These are phyloP conservation scores for Porites lutea DNA, from an alignment of 64 coral and sea anemone species.

Conservation along the genomic window DNA sequence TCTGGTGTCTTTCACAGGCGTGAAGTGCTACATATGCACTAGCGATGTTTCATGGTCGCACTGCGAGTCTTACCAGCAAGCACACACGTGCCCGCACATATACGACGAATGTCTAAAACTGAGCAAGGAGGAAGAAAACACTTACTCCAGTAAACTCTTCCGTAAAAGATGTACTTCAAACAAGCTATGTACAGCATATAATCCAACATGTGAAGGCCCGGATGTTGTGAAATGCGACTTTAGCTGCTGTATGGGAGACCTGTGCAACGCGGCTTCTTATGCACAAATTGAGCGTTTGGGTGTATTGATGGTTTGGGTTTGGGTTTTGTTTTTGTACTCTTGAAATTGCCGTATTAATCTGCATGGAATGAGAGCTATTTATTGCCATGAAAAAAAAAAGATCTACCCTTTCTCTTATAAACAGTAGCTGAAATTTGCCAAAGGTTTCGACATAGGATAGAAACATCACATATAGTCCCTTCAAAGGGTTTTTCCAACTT, in stretches of 20 bases:
- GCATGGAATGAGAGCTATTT: no score
- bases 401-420: no score
- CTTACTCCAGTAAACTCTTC: constrained; percentile 1
- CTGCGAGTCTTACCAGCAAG: constrained; percentile 23
- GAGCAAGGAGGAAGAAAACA: constrained; percentile 19
- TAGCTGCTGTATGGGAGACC: constrained; percentile 40
- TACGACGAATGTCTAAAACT: constrained; percentile 12
- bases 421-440: no score
- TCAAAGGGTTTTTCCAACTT: no score
- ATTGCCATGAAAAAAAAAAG: no score
- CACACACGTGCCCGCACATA: constrained; percentile 29
- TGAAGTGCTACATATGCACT: constrained; percentile 36
- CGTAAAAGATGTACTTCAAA: constrained; percentile 40
- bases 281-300: background rate
- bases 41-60: constrained; percentile 21
- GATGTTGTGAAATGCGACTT: constrained; percentile 44
- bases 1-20: background rate
- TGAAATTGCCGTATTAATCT: background rate
- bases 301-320: background rate
- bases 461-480: no score
- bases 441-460: no score
- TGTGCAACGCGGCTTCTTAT: constrained; percentile 1
- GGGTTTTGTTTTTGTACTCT: background rate
- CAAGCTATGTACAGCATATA: constrained; percentile 24
- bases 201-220: constrained; percentile 15